Evolutionary conservation across 2,797 vertebrate species (phyloP).

Genomic region (Benthosema pterotum): DNA sequence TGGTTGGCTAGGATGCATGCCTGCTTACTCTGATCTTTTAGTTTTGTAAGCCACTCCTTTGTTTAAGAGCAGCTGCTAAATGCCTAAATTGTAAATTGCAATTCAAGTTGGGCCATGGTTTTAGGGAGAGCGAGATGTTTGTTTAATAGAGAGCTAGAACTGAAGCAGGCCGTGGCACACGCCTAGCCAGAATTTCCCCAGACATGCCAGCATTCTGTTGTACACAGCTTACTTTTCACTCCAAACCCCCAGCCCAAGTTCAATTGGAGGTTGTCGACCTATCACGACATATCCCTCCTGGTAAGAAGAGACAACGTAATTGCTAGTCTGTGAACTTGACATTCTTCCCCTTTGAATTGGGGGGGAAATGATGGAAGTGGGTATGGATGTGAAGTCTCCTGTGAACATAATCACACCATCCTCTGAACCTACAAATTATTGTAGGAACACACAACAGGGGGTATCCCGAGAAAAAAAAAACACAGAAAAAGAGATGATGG

Average conservation of each 20-base stretch:
- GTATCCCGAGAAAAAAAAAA: conserved; percentile 28
- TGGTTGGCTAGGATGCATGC: too few relatives aligned
- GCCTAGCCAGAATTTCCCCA: too few relatives aligned
- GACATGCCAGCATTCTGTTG: background rate
- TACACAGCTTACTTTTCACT: background rate
- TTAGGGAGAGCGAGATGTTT: too few relatives aligned
- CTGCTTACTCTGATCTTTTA: too few relatives aligned
- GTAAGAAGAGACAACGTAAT: conserved; percentile 52
- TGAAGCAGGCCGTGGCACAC: too few relatives aligned
- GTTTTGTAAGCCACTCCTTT: too few relatives aligned
- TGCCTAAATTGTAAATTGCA: too few relatives aligned
- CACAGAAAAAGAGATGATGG: background rate
- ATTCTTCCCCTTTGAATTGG: conserved; percentile 56
- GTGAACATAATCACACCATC: conserved; percentile 60
- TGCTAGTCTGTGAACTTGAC: conserved; percentile 64
- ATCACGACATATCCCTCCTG: conserved; percentile 26
- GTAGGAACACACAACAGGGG: conserved; percentile 49
- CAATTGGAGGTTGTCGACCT: conserved; percentile 38
- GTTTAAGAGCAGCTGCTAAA: too few relatives aligned
- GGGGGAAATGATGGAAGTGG: conserved; percentile 54
- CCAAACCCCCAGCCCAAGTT: conserved; percentile 10
- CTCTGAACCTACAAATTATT: conserved; percentile 60
- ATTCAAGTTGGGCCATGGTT: too few relatives aligned
- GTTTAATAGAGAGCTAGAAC: too few relatives aligned
- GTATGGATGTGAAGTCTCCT: conserved; percentile 54